Evolutionary conservation across 2,113 vertebrate genomes (phyloP).

Genomic region (Erinaceus europaeus): DNA sequence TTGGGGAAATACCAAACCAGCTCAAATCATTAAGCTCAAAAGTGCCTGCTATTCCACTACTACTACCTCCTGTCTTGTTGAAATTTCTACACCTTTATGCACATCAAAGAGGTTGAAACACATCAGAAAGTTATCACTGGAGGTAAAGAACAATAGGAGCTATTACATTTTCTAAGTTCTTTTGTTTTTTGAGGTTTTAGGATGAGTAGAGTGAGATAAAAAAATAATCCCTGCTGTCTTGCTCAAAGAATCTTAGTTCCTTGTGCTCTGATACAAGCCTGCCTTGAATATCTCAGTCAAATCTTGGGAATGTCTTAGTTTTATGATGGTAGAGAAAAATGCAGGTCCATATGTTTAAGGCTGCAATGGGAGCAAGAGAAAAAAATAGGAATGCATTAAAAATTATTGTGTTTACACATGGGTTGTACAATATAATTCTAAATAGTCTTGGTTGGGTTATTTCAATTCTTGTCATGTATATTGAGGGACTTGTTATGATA

Average conservation of each 20-base stretch:
- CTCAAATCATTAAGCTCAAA: conserved; percentile 39
- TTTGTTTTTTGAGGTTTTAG: conserved; percentile 33
- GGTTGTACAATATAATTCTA: background rate
- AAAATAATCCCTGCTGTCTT: background rate
- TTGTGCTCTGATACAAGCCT: background rate
- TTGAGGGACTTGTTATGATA: background rate
- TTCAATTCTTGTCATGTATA: background rate
- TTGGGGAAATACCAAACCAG: conserved; percentile 63
- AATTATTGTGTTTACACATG: background rate
- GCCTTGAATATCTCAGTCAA: background rate
- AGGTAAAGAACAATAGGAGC: background rate
- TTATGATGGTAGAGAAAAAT: background rate
- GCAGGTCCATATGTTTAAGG: background rate
- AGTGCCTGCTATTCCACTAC: background rate
- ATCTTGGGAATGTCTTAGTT: conserved; percentile 3
- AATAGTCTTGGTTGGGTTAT: background rate
- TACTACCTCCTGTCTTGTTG: conserved; percentile 8
- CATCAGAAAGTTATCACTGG: conserved; percentile 41
- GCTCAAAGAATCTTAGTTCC: background rate
- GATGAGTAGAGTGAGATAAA: conserved; percentile 36
- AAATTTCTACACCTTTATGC: conserved; percentile 49
- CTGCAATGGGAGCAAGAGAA: background rate
- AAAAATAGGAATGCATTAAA: background rate
- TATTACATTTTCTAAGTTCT: background rate
- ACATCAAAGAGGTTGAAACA: conserved; percentile 39